phyloP scores from a whole-genome alignment of 2,888 invertebrate genomes.

The Ypsolopha scabrella region DNA sequence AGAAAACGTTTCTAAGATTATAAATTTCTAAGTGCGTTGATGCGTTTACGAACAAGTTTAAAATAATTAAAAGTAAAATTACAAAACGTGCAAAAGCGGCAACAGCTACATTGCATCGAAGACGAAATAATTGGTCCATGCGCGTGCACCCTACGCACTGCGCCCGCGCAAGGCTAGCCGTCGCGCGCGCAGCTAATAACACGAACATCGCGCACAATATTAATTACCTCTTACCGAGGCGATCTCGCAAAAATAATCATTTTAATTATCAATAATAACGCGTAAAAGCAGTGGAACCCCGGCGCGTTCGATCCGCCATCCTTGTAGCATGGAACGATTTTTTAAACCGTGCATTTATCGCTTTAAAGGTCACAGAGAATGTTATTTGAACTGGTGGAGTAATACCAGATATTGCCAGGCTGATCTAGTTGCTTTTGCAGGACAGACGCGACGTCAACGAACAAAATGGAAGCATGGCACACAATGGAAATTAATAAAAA shows the following conservation, averaged over 20 bases:
- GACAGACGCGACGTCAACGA: too few species aligned
- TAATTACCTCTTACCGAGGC: constrained; percentile 27
- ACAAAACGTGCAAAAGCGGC: neutral
- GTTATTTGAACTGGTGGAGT: constrained; percentile 6
- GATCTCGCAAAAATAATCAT: constrained; percentile 33
- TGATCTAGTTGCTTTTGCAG: too few species aligned
- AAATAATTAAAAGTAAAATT: neutral
- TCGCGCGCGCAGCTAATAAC: constrained; percentile 21
- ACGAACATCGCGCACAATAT: constrained; percentile 20
- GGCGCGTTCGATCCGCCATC: neutral
- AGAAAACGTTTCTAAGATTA: too few species aligned
- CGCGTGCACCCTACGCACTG: neutral
- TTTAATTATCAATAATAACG: constrained; percentile 39
- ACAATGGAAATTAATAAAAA: too few species aligned
- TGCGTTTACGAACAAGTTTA: neutral
- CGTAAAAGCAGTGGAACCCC: constrained; percentile 9
- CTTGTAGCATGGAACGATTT: neutral
- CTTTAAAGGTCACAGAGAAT: constrained; percentile 8
- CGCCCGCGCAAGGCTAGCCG: too few species aligned
- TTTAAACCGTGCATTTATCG: constrained; percentile 2
- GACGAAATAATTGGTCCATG: constrained; percentile 1
- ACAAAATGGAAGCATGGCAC: too few species aligned
- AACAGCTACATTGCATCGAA: neutral
- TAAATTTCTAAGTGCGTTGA: too few species aligned
- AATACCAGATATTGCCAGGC: too few species aligned